Conservation (phyloP, 2,797 vertebrate species). For the Spheniscus humboldti region DNA sequence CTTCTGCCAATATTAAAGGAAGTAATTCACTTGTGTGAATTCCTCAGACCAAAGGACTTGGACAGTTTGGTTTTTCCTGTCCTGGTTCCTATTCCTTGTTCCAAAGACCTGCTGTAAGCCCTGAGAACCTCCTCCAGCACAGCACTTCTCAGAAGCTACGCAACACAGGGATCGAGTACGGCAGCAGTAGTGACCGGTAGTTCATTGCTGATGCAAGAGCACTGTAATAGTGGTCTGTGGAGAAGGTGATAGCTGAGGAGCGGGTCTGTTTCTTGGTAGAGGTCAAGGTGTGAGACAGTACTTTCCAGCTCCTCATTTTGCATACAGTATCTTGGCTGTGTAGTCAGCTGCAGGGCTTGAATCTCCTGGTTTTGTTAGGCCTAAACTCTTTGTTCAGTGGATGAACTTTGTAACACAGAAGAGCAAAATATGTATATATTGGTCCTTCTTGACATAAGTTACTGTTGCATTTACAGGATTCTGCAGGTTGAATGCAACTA, state of each 20-base stretch:
- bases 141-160: neutral
- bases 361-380: neutral
- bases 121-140: neutral
- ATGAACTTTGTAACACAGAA: neutral
- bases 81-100: neutral
- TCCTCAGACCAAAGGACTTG: neutral
- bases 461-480: neutral
- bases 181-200: neutral
- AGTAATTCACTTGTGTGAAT: neutral
- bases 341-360: neutral
- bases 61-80: neutral
- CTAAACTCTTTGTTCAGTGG: neutral
- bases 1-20: neutral
- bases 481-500: neutral
- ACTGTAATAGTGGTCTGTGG: neutral
- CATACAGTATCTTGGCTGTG: neutral
- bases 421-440: neutral
- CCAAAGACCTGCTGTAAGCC: neutral
- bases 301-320: neutral
- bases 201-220: neutral
- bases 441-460: neutral
- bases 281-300: neutral
- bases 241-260: neutral
- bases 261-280: neutral
- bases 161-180: neutral